phyloP scores from a whole-genome alignment of 2,797 vertebrate species.

The Gallinago solitaria region DNA sequence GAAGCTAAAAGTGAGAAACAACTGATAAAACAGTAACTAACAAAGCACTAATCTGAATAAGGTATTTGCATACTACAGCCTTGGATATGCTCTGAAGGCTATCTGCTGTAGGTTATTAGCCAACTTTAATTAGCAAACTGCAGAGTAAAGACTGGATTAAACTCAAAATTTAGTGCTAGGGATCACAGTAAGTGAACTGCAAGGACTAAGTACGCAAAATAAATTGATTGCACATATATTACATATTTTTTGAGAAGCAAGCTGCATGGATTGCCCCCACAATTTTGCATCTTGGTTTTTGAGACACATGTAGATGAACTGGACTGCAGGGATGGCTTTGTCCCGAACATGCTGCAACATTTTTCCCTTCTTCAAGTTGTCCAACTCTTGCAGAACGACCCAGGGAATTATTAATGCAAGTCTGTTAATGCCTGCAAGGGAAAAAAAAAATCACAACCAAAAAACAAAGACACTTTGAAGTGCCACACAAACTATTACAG shows the following conservation, averaged over 20 bases:
- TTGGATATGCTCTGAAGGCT: not conserved
- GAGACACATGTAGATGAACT: constrained; percentile 86
- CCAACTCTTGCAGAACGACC: constrained; percentile 94
- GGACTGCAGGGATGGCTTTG: constrained; percentile 87
- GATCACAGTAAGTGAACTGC: not conserved
- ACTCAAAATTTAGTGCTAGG: not conserved
- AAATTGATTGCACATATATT: constrained; percentile 61
- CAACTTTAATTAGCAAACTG: not conserved
- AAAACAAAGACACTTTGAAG: not conserved
- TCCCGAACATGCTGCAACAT: constrained; percentile 80
- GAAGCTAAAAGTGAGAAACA: not conserved
- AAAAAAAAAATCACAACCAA: not conserved
- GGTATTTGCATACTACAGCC: not conserved
- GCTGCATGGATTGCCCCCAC: constrained; percentile 94
- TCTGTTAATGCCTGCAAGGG: constrained; percentile 77
- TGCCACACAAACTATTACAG: not conserved
- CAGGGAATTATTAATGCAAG: constrained; percentile 90
- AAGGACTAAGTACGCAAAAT: not conserved
- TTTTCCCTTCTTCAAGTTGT: constrained; percentile 86
- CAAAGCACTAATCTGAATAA: not conserved
- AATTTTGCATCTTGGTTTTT: constrained; percentile 82
- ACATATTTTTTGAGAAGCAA: constrained; percentile 86
- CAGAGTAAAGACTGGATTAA: not conserved
- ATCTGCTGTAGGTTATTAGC: not conserved
- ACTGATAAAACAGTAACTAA: not conserved